phyloP scores from a whole-genome alignment of 2,888 invertebrate genomes.

The Trichopria drosophilae region DNA sequence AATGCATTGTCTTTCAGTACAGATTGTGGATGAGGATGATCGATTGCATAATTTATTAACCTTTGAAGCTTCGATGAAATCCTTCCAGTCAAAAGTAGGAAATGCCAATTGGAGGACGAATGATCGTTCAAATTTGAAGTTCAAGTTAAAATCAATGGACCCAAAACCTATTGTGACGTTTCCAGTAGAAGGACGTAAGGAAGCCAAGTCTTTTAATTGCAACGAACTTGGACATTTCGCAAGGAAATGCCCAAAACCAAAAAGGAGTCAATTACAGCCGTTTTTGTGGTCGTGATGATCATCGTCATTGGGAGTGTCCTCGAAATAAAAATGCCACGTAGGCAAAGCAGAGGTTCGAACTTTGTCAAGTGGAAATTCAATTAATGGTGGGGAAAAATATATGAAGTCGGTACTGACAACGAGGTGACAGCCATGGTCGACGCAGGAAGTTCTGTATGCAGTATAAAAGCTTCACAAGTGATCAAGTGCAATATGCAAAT shows the following conservation, averaged over 20 bases:
- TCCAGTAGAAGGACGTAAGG: no score
- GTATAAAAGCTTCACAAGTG: constrained; percentile 27
- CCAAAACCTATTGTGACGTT: no score
- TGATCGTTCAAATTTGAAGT: no score
- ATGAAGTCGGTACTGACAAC: constrained; percentile 16
- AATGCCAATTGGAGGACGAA: no score
- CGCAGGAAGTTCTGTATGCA: constrained; percentile 30
- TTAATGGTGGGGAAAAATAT: constrained; percentile 21
- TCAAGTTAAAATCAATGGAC: no score
- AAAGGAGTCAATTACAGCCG: no score
- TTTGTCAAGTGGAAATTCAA: neutral
- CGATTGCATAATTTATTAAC: no score
- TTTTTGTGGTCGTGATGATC: constrained; percentile 1
- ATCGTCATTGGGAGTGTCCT: neutral
- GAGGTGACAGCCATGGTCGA: constrained; percentile 25
- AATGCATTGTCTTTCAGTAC: no score
- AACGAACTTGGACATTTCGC: constrained; percentile 21
- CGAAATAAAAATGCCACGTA: constrained; percentile 5
- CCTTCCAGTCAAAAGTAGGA: no score
- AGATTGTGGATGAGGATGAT: no score
- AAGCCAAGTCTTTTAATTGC: constrained; percentile 24
- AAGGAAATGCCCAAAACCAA: constrained; percentile 24
- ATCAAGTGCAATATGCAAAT: constrained; percentile 11
- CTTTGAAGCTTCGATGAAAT: no score
- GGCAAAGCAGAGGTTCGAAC: constrained; percentile 10